Base-by-base conservation (phyloP, 2,888 invertebrate species). In the Tipula confusa region DNA sequence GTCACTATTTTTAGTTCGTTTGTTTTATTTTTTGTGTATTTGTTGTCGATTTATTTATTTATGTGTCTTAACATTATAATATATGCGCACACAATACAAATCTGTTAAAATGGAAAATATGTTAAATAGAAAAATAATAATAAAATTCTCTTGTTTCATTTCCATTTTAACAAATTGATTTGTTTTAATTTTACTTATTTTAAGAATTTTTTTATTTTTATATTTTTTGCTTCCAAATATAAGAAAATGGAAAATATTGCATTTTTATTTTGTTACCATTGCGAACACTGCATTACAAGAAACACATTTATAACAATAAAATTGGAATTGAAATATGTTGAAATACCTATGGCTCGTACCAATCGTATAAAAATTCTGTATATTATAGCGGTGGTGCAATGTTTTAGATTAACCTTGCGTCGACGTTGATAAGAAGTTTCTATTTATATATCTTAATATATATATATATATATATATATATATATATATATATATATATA, bases 101-200 rank as follows among this genome's bases (percentile, higher is more conserved):
- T 24, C 64, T 64, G 64, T 64, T 64, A 18, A 64, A 64, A 43
- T 43, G 43, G 43, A n/a, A 43, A 43, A 64, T 64, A 64, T 64
- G 18, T 64, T 64, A 64, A 64, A 64, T 64, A 18, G 24, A 64
- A 24, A 64, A 64, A 48, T 1, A n/a, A n/a, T n/a, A n/a, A 18
- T 6, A 48, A 18, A 64, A 64, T 64, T 64, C 64, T 64, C 64
- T 64, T 64, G 64, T 64, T 64, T 64, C 24, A 64, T 64, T 64
- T 64, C 24, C 64, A 64, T 64, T 64, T 64, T 64, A 24, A 64
- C 64, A 64, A 64, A 64, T 64, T 64, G 64, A 64, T 64, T 64
- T 64, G 64, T 64, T 64, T 64, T 64, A 64, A 64, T 64, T 64
- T 64, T 64, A 64, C 64, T 64, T 64, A 64, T 64, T 64, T 24